Base-by-base conservation (phyloP, 30 jellyfish, hydroid and myxozoan species). In the Rhopilema esculentum region DNA sequence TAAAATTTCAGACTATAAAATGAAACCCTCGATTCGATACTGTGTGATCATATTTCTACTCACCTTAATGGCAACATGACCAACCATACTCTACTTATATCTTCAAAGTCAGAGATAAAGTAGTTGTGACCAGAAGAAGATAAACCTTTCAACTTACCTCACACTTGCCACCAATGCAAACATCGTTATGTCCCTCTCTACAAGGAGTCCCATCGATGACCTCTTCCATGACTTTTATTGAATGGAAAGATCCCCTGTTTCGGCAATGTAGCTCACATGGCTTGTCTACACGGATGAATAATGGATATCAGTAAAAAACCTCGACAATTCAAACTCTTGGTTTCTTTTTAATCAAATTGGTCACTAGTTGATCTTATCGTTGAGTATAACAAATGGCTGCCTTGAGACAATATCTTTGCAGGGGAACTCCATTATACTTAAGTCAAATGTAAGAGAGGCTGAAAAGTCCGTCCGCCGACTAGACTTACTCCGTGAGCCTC, bases 181-280 rank as follows among this genome's bases (percentile, higher is more conserved):
- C 91, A 61, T 91, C 97, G 49, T 91, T 91, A 20, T 74, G 90
- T 80, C 97, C 97, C 75, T 91, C 94, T 61, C 85, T 82, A 40
- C 97, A 91, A 1, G 97, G 94, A 0, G 97, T 91, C 1, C 97
- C 97, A 77, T 91, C 97, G 30, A 82, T 77, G 18, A 91, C 97
- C 57, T 91, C 97, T 66, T 91, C 97, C 16, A 90, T 28, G 21
- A 91, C 95, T 91, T 91, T 91, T 16, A 91, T 84, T 28, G 97
- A 80, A 69, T 91, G 97, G 84, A 82, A 77, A 2, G 93, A 83
- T 0, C 89, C 92, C 29, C 88, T 51, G 66, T 70, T 82, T 57
- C 91, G 92, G 70, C 97, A 91, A 69, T 79, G 91, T 17, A 91
- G 72, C 69, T 91, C 97, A 32, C 97, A 91, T 8, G 97, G 97